Conservation (phyloP, 2,888 invertebrate species). For the Heliconius cydno region DNA sequence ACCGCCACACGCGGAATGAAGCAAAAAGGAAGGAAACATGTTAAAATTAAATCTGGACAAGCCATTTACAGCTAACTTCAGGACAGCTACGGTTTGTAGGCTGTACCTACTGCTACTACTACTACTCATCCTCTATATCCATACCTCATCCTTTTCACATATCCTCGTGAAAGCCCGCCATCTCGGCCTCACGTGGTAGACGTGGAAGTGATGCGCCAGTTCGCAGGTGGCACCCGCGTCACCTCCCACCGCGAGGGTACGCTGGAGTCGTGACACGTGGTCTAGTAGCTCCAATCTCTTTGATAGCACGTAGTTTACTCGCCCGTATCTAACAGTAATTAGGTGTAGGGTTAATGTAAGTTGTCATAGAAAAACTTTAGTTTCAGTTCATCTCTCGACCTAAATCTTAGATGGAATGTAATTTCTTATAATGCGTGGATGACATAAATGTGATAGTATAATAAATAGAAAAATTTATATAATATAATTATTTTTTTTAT, state of each 20-base stretch:
- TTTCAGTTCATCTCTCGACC: neutral
- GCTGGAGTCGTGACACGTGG: constrained; percentile 94
- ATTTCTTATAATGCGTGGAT: too few species aligned
- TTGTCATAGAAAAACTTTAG: neutral
- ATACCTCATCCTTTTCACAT: constrained; percentile 62
- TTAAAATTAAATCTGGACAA: neutral
- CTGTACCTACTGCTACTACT: too few species aligned
- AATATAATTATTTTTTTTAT: too few species aligned
- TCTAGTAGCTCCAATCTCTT: constrained; percentile 94
- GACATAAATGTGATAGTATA: too few species aligned
- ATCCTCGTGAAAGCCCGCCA: constrained; percentile 92
- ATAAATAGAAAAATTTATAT: too few species aligned
- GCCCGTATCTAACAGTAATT: constrained; percentile 88
- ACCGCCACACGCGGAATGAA: neutral
- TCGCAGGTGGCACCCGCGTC: constrained; percentile 98
- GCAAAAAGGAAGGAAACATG: neutral
- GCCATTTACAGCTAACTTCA: neutral
- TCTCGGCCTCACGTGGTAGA: constrained; percentile 95
- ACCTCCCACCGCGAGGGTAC: constrained; percentile 91
- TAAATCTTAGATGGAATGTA: too few species aligned
- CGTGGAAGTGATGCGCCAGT: constrained; percentile 98
- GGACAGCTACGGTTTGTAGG: neutral
- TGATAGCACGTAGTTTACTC: constrained; percentile 98
- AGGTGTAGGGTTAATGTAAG: neutral
- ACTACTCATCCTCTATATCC: constrained; percentile 46